phyloP scores from a whole-genome alignment of 1,140 invertebrate species.

The Vanessa tameamea region DNA sequence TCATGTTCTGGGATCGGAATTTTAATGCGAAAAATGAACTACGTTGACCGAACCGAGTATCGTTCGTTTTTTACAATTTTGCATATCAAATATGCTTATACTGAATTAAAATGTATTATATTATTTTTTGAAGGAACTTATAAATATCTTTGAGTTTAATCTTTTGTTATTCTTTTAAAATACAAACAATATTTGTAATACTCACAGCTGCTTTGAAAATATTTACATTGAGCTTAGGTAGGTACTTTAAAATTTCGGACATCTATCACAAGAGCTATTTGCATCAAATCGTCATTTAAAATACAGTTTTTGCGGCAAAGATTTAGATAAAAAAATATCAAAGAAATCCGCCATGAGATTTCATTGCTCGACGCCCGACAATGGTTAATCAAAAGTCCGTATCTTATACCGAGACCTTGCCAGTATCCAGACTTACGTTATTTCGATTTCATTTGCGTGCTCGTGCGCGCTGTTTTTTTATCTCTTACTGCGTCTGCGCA shows the following conservation, averaged over 20 bases:
- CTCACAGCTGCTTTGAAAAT: neutral
- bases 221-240: neutral
- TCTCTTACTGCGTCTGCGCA: slow-evolving; percentile 54
- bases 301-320: slow-evolving; percentile 46
- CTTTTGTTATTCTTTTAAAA: neutral
- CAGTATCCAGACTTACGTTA: slow-evolving; percentile 52
- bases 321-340: slow-evolving; percentile 55
- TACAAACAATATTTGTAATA: neutral
- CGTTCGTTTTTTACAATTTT: neutral
- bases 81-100: neutral
- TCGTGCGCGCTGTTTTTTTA: slow-evolving; percentile 65
- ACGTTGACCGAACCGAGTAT: slow-evolving; percentile 10
- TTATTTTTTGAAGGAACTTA: neutral
- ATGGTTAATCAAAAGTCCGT: slow-evolving; percentile 76
- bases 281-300: slow-evolving; percentile 47
- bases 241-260: slow-evolving; percentile 11
- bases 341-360: slow-evolving; percentile 53
- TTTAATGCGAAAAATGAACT: slow-evolving; percentile 21
- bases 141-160: neutral
- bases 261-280: slow-evolving; percentile 32
- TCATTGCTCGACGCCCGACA: slow-evolving; percentile 56
- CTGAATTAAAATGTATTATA: neutral
- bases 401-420: slow-evolving; percentile 72
- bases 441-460: slow-evolving; percentile 79
- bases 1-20: slow-evolving; percentile 23